phyloP scores from a whole-genome alignment of 2,888 invertebrate genomes.

The Philereme vetulata region DNA sequence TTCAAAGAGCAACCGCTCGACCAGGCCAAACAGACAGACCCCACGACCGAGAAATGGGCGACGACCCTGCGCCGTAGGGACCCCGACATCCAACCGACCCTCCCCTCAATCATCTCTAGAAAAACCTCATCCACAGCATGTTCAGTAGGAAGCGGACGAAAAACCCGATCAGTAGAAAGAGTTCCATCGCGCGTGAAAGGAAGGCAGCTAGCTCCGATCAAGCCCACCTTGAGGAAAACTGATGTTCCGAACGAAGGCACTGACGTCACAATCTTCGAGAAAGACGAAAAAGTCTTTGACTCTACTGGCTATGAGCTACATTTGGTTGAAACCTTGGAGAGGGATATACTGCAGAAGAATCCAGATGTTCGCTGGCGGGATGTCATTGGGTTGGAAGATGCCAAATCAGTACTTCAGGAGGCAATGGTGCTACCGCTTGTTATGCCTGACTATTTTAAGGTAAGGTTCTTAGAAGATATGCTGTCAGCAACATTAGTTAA shows the following conservation, averaged over 20 bases:
- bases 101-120: constrained; percentile 84
- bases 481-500: no score
- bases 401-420: constrained; percentile 91
- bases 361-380: constrained; percentile 93
- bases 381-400: constrained; percentile 89
- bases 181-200: constrained; percentile 50
- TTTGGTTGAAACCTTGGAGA: constrained; percentile 91
- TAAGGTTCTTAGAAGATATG: constrained; percentile 37
- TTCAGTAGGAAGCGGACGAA: constrained; percentile 66
- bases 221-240: constrained; percentile 61
- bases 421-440: constrained; percentile 94
- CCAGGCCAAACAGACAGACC: constrained; percentile 64
- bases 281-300: constrained; percentile 83
- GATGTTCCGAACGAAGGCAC: constrained; percentile 66
- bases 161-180: constrained; percentile 76
- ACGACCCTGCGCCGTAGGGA: constrained; percentile 86
- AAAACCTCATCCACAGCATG: constrained; percentile 81
- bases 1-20: constrained; percentile 61
- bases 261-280: constrained; percentile 66
- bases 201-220: constrained; percentile 66
- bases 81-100: constrained; percentile 85
- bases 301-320: constrained; percentile 89
- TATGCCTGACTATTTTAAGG: constrained; percentile 95
- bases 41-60: constrained; percentile 87
- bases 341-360: constrained; percentile 92